Percentiles rank a stretch among this genome's conserved stretches.
Conservation (phyloP, 2,888 invertebrate genomes). For the Dicyrtoma fusca region DNA sequence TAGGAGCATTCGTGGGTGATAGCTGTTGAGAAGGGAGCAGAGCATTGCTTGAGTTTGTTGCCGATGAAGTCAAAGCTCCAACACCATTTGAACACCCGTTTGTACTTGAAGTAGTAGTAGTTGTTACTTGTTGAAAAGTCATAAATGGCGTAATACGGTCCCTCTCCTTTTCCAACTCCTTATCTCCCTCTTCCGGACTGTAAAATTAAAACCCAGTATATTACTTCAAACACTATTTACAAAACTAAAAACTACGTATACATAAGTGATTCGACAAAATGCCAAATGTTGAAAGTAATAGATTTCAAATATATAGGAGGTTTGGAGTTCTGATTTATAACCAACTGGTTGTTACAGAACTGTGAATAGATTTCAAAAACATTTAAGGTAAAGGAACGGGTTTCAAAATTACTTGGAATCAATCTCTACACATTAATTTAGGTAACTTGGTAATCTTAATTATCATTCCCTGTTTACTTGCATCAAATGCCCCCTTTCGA, state of each 20-base stretch:
- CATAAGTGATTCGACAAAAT: too few species aligned
- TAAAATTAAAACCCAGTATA: constrained; percentile 3
- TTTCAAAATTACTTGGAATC: neutral
- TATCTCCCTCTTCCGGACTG: constrained; percentile 56
- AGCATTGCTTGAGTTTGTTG: constrained; percentile 18
- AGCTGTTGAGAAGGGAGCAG: constrained; percentile 23
- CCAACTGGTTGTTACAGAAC: too few species aligned
- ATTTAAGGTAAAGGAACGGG: neutral
- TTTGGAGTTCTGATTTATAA: too few species aligned
- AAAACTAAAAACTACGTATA: too few species aligned
- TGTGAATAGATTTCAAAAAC: neutral
- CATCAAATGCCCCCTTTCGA: too few species aligned
- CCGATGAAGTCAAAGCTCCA: constrained; percentile 39
- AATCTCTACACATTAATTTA: too few species aligned
- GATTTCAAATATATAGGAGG: neutral
- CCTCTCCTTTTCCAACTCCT: constrained; percentile 56
- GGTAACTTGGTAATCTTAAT: too few species aligned
- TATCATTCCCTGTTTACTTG: too few species aligned
- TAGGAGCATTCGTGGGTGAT: constrained; percentile 23
- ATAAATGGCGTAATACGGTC: constrained; percentile 57
- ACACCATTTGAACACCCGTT: constrained; percentile 38
- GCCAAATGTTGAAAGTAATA: too few species aligned
- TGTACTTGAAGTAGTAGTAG: constrained; percentile 52
- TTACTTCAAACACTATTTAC: too few species aligned
- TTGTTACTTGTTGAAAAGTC: constrained; percentile 57